Base-by-base conservation (phyloP, 2,888 invertebrate genomes). In the Troides oblongomaculatus region DNA sequence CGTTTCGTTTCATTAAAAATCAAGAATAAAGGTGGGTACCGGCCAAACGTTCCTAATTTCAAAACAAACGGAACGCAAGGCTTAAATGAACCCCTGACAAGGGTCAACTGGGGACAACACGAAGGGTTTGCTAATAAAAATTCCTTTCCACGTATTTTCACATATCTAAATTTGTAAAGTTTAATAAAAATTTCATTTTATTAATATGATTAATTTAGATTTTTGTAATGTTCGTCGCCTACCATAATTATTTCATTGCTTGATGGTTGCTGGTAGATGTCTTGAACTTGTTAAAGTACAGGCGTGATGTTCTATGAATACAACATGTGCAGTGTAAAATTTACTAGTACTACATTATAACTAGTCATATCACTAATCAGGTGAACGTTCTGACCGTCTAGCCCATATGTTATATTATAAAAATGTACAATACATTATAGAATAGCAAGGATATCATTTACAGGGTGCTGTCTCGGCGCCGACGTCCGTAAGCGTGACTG, bases 121-220 rank as follows among this genome's bases (percentile, higher is more conserved):
- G 74, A 77, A 64, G 64, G 69, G 66, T 72, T 64, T 71, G 63
- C 76, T 79, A 79, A 79, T 79, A 78, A 78, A 79, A 79, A 79
- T 78, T 79, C 79, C 78, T 78, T 78, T 70, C 70, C 62, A 70
- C 73, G 77, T 76, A 76, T 74, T 75, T 77, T 78, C 59, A 50
- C 59, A 36, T 36, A 60, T 23, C 36, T 17, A 46, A 63, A 63
- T 63, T 68, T 39, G 59, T 50, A 60, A 21, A 58, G 21, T 17
- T 63, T 30, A 30, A 21, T 1, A 17, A 43, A 30, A 61, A 53
- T 53, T 36, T 60, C 1, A 25, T 21, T 60, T 43, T 58, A 58
- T 58, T 57, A 21, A 17, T 57, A 25, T 17, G 17, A 58, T 14
- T 58, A 14, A 21, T 30, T 25, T 14, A 59, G 30, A 23, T 46